A percentile compares a stretch with the other conserved stretches of the same genome.
These are phyloP conservation scores for Poecilia velifera DNA, from an alignment of 2,797 vertebrate species.

Conservation along the genomic window DNA sequence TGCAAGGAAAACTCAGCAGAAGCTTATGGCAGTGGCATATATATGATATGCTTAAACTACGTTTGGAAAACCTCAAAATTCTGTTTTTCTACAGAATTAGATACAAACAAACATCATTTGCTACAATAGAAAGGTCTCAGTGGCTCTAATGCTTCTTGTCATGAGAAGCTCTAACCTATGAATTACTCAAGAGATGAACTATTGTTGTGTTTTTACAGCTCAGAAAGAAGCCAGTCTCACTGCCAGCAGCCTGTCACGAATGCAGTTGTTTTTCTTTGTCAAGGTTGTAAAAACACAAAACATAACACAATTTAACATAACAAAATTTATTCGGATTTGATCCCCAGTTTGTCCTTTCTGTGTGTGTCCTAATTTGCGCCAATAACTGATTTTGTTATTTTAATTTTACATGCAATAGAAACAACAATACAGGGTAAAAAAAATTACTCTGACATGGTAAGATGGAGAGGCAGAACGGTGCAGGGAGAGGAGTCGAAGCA, in stretches of 20 bases:
- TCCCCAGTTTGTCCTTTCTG: neutral
- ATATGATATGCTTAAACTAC: neutral
- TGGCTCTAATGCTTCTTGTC: neutral
- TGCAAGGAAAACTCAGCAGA: neutral
- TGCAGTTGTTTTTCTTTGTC: neutral
- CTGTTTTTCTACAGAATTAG: neutral
- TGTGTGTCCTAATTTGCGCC: neutral
- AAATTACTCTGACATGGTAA: neutral
- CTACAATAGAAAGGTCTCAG: neutral
- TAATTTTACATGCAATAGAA: neutral
- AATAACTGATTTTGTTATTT: neutral
- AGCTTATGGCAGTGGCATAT: neutral
- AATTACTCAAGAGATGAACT: neutral
- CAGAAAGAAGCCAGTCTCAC: neutral
- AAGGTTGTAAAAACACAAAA: neutral
- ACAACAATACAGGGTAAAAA: neutral
- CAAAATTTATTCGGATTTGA: neutral
- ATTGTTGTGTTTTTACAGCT: neutral
- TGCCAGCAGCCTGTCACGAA: neutral
- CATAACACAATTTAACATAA: neutral
- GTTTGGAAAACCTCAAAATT: neutral
- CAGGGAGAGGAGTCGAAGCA: conserved; percentile 2
- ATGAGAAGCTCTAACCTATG: neutral
- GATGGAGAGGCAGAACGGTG: conserved; percentile 4
- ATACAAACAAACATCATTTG: neutral